Evolutionary conservation across 2,113 vertebrate genomes (phyloP).

Genomic region (Penelope pileata): DNA sequence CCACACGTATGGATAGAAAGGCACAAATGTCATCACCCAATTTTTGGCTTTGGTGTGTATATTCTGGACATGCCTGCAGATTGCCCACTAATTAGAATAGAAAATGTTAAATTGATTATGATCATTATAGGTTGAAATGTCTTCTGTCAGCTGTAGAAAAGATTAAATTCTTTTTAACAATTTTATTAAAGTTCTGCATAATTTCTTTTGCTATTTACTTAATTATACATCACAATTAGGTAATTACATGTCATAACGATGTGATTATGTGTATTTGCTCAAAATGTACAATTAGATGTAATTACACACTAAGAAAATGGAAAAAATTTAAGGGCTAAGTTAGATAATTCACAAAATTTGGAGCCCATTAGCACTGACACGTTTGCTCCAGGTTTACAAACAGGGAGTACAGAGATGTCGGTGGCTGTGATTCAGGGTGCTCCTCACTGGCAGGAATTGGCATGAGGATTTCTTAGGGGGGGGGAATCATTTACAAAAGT

Average conservation of each 20-base stretch:
- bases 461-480: neutral
- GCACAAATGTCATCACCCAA: neutral
- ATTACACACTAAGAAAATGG: conserved; percentile 42
- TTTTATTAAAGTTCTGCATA: conserved; percentile 41
- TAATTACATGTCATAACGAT: conserved; percentile 61
- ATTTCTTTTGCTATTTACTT: conserved; percentile 59
- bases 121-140: conserved; percentile 26
- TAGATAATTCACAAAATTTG: conserved; percentile 4
- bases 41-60: neutral
- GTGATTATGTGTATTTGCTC: conserved; percentile 58
- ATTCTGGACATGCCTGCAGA: neutral
- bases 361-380: neutral
- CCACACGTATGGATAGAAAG: neutral
- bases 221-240: conserved; percentile 55
- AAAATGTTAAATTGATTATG: conserved; percentile 36
- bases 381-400: neutral
- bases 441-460: neutral
- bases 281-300: conserved; percentile 51
- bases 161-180: conserved; percentile 37
- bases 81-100: neutral
- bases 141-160: conserved; percentile 8
- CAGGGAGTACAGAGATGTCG: neutral
- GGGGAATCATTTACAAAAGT: neutral
- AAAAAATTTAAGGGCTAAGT: neutral
- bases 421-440: neutral